Percentiles rank a stretch among this genome's conserved stretches.
Conservation (phyloP, 2,888 invertebrate species). For the Steromphala cineraria region DNA sequence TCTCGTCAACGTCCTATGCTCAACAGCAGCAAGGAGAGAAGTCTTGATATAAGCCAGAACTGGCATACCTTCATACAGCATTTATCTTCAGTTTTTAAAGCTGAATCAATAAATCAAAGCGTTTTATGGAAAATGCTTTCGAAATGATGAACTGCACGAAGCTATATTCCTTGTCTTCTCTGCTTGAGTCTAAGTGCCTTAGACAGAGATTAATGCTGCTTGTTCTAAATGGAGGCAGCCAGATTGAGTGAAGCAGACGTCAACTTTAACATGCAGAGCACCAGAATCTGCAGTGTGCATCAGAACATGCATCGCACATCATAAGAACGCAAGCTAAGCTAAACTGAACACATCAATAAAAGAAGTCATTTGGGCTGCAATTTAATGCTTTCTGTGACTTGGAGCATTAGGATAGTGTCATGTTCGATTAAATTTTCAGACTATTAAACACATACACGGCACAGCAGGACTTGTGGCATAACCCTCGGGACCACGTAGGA, state of each 20-base stretch:
- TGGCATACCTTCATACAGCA: background rate
- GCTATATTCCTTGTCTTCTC: background rate
- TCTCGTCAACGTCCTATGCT: no score
- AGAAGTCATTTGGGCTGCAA: background rate
- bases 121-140: background rate
- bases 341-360: background rate
- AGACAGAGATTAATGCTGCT: background rate
- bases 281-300: background rate
- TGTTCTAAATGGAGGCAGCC: background rate
- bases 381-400: constrained; percentile 2
- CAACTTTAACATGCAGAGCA: background rate
- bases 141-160: background rate
- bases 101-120: background rate
- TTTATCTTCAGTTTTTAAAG: background rate
- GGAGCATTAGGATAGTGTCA: constrained; percentile 5
- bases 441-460: background rate
- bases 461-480: background rate
- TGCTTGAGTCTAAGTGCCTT: background rate
- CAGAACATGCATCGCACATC: background rate
- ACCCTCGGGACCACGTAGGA: background rate
- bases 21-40: background rate
- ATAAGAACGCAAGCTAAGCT: background rate
- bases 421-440: constrained; percentile 8
- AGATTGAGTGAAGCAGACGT: background rate
- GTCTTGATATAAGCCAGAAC: background rate